Evolutionary conservation across 1,140 invertebrate species (phyloP).

Genomic region (Oscheius sp.): DNA sequence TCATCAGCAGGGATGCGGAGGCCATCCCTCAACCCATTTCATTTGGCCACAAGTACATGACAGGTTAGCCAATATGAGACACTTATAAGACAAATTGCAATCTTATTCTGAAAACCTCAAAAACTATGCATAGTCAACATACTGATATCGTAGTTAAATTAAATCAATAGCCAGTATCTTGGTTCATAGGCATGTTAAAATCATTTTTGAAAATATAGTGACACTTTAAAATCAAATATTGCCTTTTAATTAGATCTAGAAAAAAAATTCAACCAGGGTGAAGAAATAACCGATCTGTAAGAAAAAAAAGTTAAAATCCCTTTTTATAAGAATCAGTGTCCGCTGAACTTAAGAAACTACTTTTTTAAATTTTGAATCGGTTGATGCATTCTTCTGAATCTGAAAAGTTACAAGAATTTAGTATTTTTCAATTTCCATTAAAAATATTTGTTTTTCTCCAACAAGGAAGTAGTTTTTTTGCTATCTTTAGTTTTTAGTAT

Average conservation of each 20-base stretch:
- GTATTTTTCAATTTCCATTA: neutral
- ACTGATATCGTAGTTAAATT: neutral
- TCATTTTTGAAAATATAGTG: no score
- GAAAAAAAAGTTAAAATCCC: no score
- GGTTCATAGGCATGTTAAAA: no score
- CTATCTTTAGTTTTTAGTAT: neutral
- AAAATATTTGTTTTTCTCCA: neutral
- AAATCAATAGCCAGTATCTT: no score
- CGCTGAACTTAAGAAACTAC: no score
- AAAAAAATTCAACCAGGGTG: no score
- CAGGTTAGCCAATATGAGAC: conserved; percentile 43
- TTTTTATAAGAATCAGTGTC: no score
- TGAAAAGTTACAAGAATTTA: conserved; percentile 4
- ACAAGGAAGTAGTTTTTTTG: neutral
- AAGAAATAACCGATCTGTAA: no score
- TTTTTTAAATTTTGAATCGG: no score
- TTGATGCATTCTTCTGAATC: no score
- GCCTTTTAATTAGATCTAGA: no score
- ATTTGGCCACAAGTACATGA: conserved; percentile 58
- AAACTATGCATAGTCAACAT: neutral
- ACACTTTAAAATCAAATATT: no score
- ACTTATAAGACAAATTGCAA: neutral
- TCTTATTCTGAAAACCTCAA: neutral
- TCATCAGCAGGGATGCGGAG: conserved; percentile 56
- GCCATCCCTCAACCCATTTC: conserved; percentile 48